phyloP scores from a whole-genome alignment of 2,113 vertebrate genomes.

The Cebus imitator region DNA sequence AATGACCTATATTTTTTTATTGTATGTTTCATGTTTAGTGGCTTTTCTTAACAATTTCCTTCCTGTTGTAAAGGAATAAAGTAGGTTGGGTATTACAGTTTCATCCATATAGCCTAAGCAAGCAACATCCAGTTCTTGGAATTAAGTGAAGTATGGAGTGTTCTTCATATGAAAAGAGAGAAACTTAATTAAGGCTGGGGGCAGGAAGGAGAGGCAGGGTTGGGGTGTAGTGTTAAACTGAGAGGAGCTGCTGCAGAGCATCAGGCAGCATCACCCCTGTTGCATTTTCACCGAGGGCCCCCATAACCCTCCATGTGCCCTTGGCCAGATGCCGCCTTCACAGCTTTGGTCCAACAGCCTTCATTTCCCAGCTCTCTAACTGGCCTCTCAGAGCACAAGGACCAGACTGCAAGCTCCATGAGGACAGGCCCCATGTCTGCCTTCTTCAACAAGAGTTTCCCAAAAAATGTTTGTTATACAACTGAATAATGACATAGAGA shows the following conservation, averaged over 20 bases:
- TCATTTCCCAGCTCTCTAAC: not conserved
- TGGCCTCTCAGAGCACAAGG: not conserved
- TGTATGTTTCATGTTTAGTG: not conserved
- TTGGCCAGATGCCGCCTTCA: not conserved
- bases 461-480: not conserved
- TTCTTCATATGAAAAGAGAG: not conserved
- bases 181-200: not conserved
- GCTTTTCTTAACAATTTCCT: not conserved
- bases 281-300: not conserved
- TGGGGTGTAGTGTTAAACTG: not conserved
- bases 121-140: not conserved
- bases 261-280: not conserved
- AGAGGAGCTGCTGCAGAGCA: not conserved
- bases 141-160: not conserved
- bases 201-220: not conserved
- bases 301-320: rapidly evolving
- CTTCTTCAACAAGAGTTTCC: not conserved
- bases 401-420: rapidly evolving
- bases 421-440: rapidly evolving
- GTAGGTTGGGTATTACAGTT: not conserved
- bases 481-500: not conserved
- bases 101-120: not conserved
- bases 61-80: not conserved
- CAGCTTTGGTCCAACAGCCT: not conserved
- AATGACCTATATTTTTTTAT: not conserved